Percentiles rank a stretch among this genome's conserved stretches.
Evolutionary conservation across 2,888 invertebrate species (phyloP).

Genomic region (Andrena bicolor): DNA sequence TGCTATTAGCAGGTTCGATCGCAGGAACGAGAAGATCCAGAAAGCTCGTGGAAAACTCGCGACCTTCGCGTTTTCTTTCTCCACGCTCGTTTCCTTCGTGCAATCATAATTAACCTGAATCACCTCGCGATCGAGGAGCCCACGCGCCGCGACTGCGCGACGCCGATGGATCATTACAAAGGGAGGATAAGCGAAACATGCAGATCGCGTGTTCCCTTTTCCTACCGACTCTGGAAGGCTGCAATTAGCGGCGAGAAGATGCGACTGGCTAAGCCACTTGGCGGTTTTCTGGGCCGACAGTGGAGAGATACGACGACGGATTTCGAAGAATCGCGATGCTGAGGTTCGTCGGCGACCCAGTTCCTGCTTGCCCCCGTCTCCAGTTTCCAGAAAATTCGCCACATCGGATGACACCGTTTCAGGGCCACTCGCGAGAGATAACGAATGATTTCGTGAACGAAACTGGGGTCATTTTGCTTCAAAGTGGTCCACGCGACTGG

Average conservation of each 20-base stretch:
- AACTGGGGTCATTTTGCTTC: background rate
- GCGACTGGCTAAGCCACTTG: conserved; percentile 3
- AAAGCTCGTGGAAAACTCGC: conserved; percentile 22
- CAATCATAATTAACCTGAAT: conserved; percentile 65
- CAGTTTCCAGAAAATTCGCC: conserved; percentile 21
- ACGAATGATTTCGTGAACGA: background rate
- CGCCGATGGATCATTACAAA: conserved; percentile 42
- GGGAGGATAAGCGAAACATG: conserved; percentile 48
- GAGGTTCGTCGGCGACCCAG: conserved; percentile 15
- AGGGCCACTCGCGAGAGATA: background rate
- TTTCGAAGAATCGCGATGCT: conserved; percentile 36
- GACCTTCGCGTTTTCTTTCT: conserved; percentile 41
- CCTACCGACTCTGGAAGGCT: background rate
- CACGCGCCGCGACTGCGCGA: conserved; percentile 60
- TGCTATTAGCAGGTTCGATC: background rate
- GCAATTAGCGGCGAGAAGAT: conserved; percentile 35
- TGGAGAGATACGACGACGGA: conserved; percentile 29
- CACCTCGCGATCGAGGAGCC: conserved; percentile 50
- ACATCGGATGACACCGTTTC: background rate
- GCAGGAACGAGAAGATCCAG: background rate
- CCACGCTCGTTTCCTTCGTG: conserved; percentile 35
- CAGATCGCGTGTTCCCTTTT: conserved; percentile 44
- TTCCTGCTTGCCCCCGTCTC: background rate
- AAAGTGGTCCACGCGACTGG: no score
- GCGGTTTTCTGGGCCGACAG: conserved; percentile 25